Conservation (phyloP, 35 echinoderm and acorn worm genomes). For the Holothuria glaberrima region DNA sequence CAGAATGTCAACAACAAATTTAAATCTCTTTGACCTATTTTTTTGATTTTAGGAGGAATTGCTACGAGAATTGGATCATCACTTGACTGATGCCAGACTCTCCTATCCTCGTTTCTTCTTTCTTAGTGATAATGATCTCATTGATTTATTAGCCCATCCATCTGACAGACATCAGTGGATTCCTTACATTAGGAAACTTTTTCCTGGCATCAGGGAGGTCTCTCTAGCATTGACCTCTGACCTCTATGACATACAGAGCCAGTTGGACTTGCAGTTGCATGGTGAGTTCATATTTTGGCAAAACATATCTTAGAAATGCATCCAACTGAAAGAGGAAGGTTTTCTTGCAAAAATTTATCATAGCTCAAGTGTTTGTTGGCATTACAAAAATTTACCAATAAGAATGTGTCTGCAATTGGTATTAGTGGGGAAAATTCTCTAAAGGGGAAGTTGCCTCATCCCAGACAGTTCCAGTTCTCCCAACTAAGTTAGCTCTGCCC, state of each 20-base stretch:
- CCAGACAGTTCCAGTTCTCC: no score
- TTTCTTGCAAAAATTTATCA: no score
- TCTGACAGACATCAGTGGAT: constrained; percentile 76
- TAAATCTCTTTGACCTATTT: neutral
- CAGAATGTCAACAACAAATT: no score
- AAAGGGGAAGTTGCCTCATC: no score
- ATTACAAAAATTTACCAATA: no score
- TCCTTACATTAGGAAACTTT: constrained; percentile 73
- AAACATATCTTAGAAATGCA: neutral
- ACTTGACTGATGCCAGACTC: constrained; percentile 61
- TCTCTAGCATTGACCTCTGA: constrained; percentile 69
- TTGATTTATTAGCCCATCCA: constrained; percentile 72
- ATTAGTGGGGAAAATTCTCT: no score
- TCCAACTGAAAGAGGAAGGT: no score
- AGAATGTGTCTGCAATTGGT: no score
- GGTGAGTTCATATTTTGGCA: constrained; percentile 48
- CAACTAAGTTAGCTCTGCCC: no score
- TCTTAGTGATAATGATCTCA: constrained; percentile 89
- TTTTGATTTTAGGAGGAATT: constrained; percentile 79
- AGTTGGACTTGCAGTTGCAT: constrained; percentile 88
- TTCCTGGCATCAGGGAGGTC: constrained; percentile 66
- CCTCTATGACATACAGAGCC: constrained; percentile 47
- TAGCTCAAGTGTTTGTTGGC: no score
- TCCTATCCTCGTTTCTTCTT: constrained; percentile 84
- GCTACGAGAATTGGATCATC: constrained; percentile 59